Evolutionary conservation across 2,888 invertebrate species (phyloP).

Genomic region (Zygothrica quintamaculata): DNA sequence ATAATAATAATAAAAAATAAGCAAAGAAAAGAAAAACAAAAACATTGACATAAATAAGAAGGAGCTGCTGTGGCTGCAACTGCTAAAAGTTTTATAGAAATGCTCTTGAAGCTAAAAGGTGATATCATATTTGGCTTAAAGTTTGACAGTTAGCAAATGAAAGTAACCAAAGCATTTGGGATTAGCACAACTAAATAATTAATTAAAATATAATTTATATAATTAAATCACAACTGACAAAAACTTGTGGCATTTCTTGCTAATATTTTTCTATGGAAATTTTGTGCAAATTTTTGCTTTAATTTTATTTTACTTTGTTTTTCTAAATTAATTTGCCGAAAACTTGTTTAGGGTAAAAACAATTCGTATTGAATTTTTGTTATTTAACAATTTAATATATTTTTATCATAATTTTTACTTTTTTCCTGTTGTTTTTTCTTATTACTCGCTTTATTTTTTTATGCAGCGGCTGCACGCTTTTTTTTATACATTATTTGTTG

Average conservation of each 20-base stretch:
- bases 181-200: too few relatives aligned
- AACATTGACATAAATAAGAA: constrained; percentile 76
- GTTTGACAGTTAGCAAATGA: constrained; percentile 36
- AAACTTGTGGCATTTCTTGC: too few relatives aligned
- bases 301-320: too few relatives aligned
- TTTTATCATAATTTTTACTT: constrained; percentile 24
- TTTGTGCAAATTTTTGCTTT: too few relatives aligned
- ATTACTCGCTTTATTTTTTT: constrained; percentile 63
- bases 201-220: too few relatives aligned
- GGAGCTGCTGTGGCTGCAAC: constrained; percentile 51
- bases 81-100: constrained; percentile 56
- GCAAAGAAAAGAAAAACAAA: constrained; percentile 57
- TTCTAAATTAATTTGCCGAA: too few relatives aligned
- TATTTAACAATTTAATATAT: too few relatives aligned
- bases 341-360: too few relatives aligned
- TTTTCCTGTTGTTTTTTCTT: constrained; percentile 56
- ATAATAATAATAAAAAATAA: constrained; percentile 35
- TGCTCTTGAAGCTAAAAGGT: constrained; percentile 52
- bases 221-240: too few relatives aligned
- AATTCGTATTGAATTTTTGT: too few relatives aligned
- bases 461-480: constrained; percentile 65
- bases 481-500: constrained; percentile 34
- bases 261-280: too few relatives aligned
- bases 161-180: constrained; percentile 11
- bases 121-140: constrained; percentile 58